These are phyloP conservation scores for Hyposoter didymator DNA, from an alignment of 2,888 invertebrate species.

Conservation along the genomic window DNA sequence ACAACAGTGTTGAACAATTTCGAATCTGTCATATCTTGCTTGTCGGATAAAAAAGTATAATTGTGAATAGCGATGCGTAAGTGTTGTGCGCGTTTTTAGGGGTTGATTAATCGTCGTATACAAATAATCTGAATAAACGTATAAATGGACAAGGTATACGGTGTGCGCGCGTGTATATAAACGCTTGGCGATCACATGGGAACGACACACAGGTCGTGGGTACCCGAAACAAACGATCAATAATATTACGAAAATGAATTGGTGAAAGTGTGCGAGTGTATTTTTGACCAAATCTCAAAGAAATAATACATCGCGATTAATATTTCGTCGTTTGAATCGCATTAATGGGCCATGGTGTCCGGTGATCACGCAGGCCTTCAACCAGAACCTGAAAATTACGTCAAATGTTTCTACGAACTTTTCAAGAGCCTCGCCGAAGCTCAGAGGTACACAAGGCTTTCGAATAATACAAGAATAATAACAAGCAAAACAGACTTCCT, in stretches of 20 bases:
- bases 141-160: constrained; percentile 21
- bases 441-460: constrained; percentile 80
- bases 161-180: constrained; percentile 49
- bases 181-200: constrained; percentile 59
- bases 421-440: constrained; percentile 84
- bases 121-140: constrained; percentile 6
- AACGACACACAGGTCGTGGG: constrained; percentile 57
- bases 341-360: constrained; percentile 78
- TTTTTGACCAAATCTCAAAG: constrained; percentile 64
- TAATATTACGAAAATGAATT: constrained; percentile 83
- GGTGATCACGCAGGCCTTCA: constrained; percentile 82
- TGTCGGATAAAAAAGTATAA: neutral
- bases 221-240: constrained; percentile 78
- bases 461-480: constrained; percentile 36
- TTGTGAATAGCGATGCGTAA: constrained; percentile 7
- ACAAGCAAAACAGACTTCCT: constrained; percentile 34
- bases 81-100: neutral
- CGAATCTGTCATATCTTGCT: neutral
- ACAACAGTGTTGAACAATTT: neutral
- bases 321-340: constrained; percentile 33
- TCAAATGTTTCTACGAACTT: constrained; percentile 84
- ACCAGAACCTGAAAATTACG: constrained; percentile 84
- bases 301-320: constrained; percentile 21
- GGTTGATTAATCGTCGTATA: neutral
- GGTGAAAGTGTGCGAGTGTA: constrained; percentile 75